These are phyloP conservation scores for Cecropterus lyciades DNA, from an alignment of 1,140 invertebrate genomes.

Conservation along the genomic window DNA sequence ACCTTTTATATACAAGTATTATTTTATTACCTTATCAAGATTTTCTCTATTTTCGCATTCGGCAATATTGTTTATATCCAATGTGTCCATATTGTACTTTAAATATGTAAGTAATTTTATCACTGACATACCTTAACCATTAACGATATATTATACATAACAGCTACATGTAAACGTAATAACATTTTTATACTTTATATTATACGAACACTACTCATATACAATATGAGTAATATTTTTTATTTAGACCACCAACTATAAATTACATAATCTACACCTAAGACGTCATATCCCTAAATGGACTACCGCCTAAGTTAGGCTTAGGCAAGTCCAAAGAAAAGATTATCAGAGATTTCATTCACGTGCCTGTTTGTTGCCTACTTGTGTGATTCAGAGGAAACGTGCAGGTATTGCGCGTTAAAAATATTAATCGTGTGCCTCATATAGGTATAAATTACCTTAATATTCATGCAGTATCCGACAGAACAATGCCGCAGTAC, in stretches of 20 bases:
- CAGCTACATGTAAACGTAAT: too few species aligned
- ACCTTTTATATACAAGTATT: too few species aligned
- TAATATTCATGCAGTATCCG: conserved; percentile 32
- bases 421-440: conserved; percentile 50
- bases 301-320: conserved; percentile 21
- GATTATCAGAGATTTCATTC: conserved; percentile 43
- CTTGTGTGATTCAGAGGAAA: conserved; percentile 43
- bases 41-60: too few species aligned
- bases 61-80: too few species aligned
- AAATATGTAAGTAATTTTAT: too few species aligned
- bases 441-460: conserved; percentile 27
- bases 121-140: too few species aligned
- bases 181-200: too few species aligned
- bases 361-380: conserved; percentile 38
- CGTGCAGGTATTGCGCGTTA: conserved; percentile 52
- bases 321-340: conserved; percentile 8
- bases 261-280: conserved; percentile 12
- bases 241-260: not conserved
- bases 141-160: too few species aligned
- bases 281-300: conserved; percentile 19
- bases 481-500: conserved; percentile 24
- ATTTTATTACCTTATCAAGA: too few species aligned
- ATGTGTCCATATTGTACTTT: too few species aligned
- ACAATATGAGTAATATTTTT: too few species aligned
- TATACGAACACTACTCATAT: too few species aligned